A percentile compares a stretch with the other conserved stretches of the same genome.
Evolutionary conservation across 2,113 vertebrate species (phyloP).

Genomic region (Lota lota): DNA sequence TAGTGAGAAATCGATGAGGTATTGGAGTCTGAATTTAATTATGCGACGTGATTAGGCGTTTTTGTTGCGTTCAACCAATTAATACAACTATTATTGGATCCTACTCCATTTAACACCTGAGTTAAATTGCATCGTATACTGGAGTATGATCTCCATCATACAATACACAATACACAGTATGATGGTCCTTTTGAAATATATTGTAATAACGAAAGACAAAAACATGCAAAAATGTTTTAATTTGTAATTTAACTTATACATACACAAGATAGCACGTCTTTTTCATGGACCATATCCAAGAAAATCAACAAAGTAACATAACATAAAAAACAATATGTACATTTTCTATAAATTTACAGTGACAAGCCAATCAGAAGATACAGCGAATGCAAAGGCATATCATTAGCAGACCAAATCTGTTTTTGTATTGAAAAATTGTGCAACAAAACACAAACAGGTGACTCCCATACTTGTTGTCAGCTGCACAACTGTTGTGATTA

Average conservation of each 20-base stretch:
- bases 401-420: conserved; percentile 68
- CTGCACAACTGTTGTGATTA: conserved; percentile 74
- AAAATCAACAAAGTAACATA: conserved; percentile 47
- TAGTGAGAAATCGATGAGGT: too few species aligned
- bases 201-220: conserved; percentile 83
- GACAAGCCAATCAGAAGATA: conserved; percentile 81
- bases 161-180: too few species aligned
- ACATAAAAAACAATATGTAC: conserved; percentile 83
- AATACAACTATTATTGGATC: too few species aligned
- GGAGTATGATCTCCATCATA: too few species aligned
- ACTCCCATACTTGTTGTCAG: conserved; percentile 86
- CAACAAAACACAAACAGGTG: conserved; percentile 86
- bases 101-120: too few species aligned
- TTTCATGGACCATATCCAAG: conserved; percentile 88
- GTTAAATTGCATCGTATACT: too few species aligned
- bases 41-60: too few species aligned
- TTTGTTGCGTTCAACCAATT: too few species aligned
- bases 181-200: background rate
- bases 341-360: conserved; percentile 89
- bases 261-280: conserved; percentile 87
- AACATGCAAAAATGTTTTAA: conserved; percentile 98
- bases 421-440: conserved; percentile 60
- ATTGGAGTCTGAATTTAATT: too few species aligned
- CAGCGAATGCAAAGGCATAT: conserved; percentile 80
- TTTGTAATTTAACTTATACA: conserved; percentile 98